Percentiles rank a stretch among this genome's conserved stretches.
Evolutionary conservation across 2,797 vertebrate genomes (phyloP).

Genomic region (Botia kubotai): DNA sequence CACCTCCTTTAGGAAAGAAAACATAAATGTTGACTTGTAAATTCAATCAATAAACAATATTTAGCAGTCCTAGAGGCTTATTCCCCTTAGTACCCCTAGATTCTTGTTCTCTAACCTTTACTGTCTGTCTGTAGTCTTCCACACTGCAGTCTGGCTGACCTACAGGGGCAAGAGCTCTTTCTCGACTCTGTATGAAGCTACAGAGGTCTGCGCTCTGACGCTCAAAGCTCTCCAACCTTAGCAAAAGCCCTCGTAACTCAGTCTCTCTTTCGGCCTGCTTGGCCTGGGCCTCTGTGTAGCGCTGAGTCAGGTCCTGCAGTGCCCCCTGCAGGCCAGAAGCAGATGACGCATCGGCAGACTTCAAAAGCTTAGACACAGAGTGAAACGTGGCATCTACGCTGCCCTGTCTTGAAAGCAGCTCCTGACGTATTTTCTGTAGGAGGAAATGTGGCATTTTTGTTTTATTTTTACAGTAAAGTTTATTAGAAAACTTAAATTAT

Average conservation of each 20-base stretch:
- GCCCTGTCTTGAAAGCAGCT: constrained; percentile 90
- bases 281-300: constrained; percentile 81
- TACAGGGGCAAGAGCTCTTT: constrained; percentile 80
- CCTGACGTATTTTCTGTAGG: constrained; percentile 91
- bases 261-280: constrained; percentile 84
- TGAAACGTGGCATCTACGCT: constrained; percentile 91
- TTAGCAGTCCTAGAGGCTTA: not conserved
- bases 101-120: constrained; percentile 80
- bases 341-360: constrained; percentile 82
- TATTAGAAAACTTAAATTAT: not conserved
- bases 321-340: constrained; percentile 84
- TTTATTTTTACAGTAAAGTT: not conserved
- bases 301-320: constrained; percentile 80
- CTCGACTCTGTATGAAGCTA: constrained; percentile 83
- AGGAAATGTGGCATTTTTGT: not conserved
- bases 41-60: constrained; percentile 21
- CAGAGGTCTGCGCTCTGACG: constrained; percentile 84
- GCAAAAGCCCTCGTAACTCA: constrained; percentile 84
- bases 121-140: constrained; percentile 87
- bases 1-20: constrained; percentile 81
- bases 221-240: constrained; percentile 89
- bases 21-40: not conserved
- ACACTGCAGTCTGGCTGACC: constrained; percentile 90
- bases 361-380: constrained; percentile 86
- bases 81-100: too few species aligned